Evolutionary conservation across 2,113 vertebrate genomes (phyloP), one percentile per base, ranked within the genome.

Genomic region (Salvelinus sp.): DNA sequence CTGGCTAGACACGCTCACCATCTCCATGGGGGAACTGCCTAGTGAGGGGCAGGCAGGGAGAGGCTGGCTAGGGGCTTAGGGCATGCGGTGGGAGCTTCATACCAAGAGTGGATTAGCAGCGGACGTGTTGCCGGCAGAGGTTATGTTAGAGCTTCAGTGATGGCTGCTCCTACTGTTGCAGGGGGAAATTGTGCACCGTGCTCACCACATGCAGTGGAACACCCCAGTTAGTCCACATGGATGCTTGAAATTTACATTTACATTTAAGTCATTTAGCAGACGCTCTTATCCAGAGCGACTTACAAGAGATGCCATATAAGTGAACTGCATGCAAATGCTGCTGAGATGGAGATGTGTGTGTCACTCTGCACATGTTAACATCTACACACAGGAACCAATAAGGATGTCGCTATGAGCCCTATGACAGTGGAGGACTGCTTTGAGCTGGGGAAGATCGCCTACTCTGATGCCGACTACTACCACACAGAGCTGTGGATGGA

Each of bases 401-500:
- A 75, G 87, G 92, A 85, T 69, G 85, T 95, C n/a, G 86, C 91
- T 79, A 93, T 91, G 76, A 93, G 92, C 79, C 83, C 89, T 0
- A 83, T 99, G 79, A 95, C 93, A 0, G 95, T 88, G 1, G 96
- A 96, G 13, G 98, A 99, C 83, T 99, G 97, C 91, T 98, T 92
- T 81, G 97, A 97, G 81, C 92, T 99, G 65, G 97, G 96, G 1
- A 98, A 95, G 91, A 94, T 96, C 73, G 95, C 96, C 1, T 99
- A 98, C 82, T 94, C 95, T 0, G 96, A 97, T 71, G 92, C 94
- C 0, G 98, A 99, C 85, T 99, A 98, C 88, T 96, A 96, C 87
- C 97, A 98, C 86, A 97, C 98, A 0, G 95, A 96, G 86, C 91
- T 98, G 64, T 99, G 98, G 98, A 98, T 99, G 97, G 89, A 91